Base-by-base conservation (phyloP, 2,888 invertebrate species). In the Synanthedon andrenaeformis region DNA sequence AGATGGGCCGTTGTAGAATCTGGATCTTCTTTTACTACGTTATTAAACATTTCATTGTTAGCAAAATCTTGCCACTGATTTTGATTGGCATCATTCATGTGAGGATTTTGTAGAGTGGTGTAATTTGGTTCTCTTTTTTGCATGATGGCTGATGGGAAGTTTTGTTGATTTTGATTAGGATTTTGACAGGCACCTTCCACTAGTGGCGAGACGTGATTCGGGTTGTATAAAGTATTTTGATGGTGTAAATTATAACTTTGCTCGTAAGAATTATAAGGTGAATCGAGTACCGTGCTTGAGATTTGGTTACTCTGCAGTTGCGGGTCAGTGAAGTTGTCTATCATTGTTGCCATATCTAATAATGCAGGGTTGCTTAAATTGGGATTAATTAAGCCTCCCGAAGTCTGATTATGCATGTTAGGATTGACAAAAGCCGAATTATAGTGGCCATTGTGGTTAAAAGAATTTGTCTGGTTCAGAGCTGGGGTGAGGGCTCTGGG, bases 291-390 rank as follows among this genome's bases (percentile, higher is more conserved):
- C 12, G 94, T 95, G 68, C 95, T 95, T 45, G 95, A 94, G 60
- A 94, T 94, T 78, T 94, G 94, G 69, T 94, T 94, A 70, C 93
- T 95, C 77, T 95, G 95, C 41, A 95, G 79, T 69, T 94, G 94
- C 14, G 92, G 92, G 67, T 93, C 92, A 42, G 91, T 91, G 78
- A 93, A 93, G 63, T 92, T 92, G 60, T 93, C 93, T 58, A 93
- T 91, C 92, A 93, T 93, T 5, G 92, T 89, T 42, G 92, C 92
- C 92, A 93, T 93, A 65, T 93, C 93, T 62, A 92, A 78, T 12
- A 92, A 82, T 41, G 91, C 91, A 42, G 91, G 88, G 62, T 88
- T 89, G 23, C 86, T 76, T 42, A 88, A 60, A 59, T 84, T 86
- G 0, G 86, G 77, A 55, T 90, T 81, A 55, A 90, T 88, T 4